phyloP scores from a whole-genome alignment of 2,888 invertebrate species.

The Ophion slaviceki region DNA sequence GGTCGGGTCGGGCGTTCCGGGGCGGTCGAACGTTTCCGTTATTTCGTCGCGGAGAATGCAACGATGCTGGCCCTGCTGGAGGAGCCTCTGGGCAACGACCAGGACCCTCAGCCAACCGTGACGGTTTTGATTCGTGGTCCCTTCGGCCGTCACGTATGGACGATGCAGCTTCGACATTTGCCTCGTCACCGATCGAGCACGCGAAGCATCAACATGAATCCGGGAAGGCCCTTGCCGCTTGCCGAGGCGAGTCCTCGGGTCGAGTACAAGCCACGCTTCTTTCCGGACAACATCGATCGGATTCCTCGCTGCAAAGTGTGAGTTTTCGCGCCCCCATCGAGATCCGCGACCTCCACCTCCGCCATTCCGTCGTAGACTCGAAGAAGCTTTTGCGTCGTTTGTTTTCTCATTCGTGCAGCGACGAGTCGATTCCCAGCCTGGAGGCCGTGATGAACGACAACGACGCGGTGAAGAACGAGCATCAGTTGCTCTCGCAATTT shows the following conservation, averaged over 20 bases:
- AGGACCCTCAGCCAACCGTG: conserved; percentile 97
- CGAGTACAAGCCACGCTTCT: conserved; percentile 89
- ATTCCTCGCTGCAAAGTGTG: conserved; percentile 93
- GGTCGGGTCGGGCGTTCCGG: conserved; percentile 85
- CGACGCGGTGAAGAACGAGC: conserved; percentile 84
- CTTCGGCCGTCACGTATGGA: conserved; percentile 98
- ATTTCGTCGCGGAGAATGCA: conserved; percentile 96
- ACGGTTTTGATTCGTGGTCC: conserved; percentile 95
- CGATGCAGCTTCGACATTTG: conserved; percentile 93
- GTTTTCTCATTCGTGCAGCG: conserved; percentile 84
- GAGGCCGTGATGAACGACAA: conserved; percentile 90
- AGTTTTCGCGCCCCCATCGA: conserved; percentile 78
- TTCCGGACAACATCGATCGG: conserved; percentile 91
- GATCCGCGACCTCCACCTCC: too few relatives aligned
- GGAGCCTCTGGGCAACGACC: conserved; percentile 95
- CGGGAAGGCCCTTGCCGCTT: conserved; percentile 91
- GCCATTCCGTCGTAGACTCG: too few relatives aligned
- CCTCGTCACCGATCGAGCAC: conserved; percentile 92
- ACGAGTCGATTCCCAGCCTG: conserved; percentile 94
- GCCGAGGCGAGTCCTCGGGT: conserved; percentile 88
- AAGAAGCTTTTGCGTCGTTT: too few relatives aligned
- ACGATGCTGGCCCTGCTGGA: conserved; percentile 95
- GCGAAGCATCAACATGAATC: conserved; percentile 87
- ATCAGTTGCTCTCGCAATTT: conserved; percentile 89
- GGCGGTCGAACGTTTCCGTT: conserved; percentile 90